Evolutionary conservation across 2,888 invertebrate species (phyloP), one percentile per base, ranked within the genome.

Genomic region (Lasioglossum calceatum): DNA sequence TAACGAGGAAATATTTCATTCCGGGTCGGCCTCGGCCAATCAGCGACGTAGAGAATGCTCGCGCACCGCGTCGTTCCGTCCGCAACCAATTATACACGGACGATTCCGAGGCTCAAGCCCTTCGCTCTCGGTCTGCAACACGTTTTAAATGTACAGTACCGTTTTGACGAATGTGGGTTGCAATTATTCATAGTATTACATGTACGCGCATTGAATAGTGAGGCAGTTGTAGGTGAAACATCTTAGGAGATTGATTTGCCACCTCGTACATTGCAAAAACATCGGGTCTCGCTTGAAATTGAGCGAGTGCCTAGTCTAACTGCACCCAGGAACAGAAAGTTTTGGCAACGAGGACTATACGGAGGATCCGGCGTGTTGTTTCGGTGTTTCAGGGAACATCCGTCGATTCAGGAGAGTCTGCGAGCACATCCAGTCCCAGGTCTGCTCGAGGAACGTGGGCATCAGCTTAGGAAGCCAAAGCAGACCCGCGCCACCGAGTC

Each of bases 321-420:
- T 50, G 19, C 5, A 1, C 7, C 7, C 19, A 50, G 19, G 19
- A 50, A 19, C 50, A 19, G 50, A 23, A 8, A 54, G 23, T 8
- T 23, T 23, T 54, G 23, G 10, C 23, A n/a, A 12, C 58, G n/a
- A 58, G 58, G 58, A 58, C 12, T 58, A 32, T 8, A 67, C 27
- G 27, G 27, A 27, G 8, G 4, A 39, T 50, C 23, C 16, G 36
- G n/a, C 12, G 19, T 14, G 10, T 19, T 1, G 16, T 70, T 32
- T 23, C n/a, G 0, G 0, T 1, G 47, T 84, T 83, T 39, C 95
- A 98, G 99, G 99, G 86, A 99, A 99, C 95, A 98, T 99, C 92
- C 97, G 99, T 81, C 97, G 99, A 87, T 99, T 99, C 96, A 97
- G 99, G 81, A 97, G 99, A 92, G 98, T 99, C 90, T 99, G 99